Evolutionary conservation across 2,797 vertebrate species (phyloP), one percentile per base, ranked within the genome.

Genomic region (Novumbra hubbsi): DNA sequence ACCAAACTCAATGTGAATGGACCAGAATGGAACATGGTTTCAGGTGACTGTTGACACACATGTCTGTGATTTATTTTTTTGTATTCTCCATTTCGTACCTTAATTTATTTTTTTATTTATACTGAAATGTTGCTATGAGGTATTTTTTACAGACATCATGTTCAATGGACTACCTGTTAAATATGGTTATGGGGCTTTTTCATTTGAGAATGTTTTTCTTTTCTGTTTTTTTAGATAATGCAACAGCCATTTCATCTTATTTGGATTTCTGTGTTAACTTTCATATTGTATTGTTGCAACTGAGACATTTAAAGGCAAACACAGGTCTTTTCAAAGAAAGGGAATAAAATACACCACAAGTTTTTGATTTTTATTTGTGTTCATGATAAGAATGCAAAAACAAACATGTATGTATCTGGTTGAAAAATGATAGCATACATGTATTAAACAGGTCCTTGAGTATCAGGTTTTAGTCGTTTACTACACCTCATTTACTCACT

Each of bases 11-110:
- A 80, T 80, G 78, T 82, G 21, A 73, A 80, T 83, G 80, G 79
- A 88, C 81, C 80, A 84, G 52, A 71, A 19, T 38, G n/a, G 48
- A 41, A 21, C 68, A 32, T 67, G 55, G 74, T 74, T 73, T 88
- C 78, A 83, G 72, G 77, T 65, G 74, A 86, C 80, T 85, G 80
- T 77, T 85, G 85, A 85, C 85, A 84, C 81, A 87, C 83, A 84
- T 88, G 84, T 88, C 82, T 90, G 89, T 90, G 88, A 78, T 85
- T 80, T 75, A 79, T 76, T 73, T 82, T 78, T 88, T 88, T 89
- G 8, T 57, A 57, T 45, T 45, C 41, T 57, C 28, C 83, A 73
- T 87, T 87, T 82, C 83, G 45, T 80, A 76, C 83, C 81, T 87
- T 89, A 84, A 88, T 85, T 88, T 88, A 89, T 88, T 90, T 86